These are phyloP conservation scores for Chloromyia formosa DNA, from an alignment of 2,888 invertebrate genomes.

Conservation along the genomic window DNA sequence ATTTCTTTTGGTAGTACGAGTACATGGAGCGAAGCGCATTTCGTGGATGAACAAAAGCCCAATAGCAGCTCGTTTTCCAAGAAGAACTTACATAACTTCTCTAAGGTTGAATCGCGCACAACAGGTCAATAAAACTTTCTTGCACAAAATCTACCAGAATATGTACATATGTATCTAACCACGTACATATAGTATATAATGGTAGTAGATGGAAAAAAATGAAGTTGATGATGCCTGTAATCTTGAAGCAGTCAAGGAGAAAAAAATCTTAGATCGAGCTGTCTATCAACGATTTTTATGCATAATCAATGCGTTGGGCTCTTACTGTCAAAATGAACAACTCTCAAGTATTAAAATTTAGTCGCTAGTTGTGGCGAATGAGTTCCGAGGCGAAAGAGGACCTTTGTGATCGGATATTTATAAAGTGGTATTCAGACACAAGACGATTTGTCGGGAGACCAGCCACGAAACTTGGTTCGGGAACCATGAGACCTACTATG, in stretches of 20 bases:
- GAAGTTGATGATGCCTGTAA: neutral
- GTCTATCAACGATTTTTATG: constrained; percentile 30
- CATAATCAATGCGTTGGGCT: constrained; percentile 8
- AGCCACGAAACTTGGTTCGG: no score
- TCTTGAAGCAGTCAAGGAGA: neutral
- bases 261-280: constrained; percentile 2
- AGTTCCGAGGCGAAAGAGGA: no score
- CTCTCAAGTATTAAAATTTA: no score
- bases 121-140: constrained; percentile 42
- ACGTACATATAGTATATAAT: neutral
- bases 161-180: neutral
- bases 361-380: no score
- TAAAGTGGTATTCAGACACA: no score
- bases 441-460: no score
- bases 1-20: neutral
- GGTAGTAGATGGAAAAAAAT: neutral
- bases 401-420: no score
- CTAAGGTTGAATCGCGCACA: neutral
- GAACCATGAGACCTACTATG: no score
- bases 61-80: neutral
- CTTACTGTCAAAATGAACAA: no score
- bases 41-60: neutral
- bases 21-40: constrained; percentile 8
- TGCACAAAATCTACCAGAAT: constrained; percentile 7
- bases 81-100: constrained; percentile 34